A percentile compares a stretch with the other conserved stretches of the same genome.
Conservation (phyloP, 2,797 vertebrate species). For the Balearica regulorum region DNA sequence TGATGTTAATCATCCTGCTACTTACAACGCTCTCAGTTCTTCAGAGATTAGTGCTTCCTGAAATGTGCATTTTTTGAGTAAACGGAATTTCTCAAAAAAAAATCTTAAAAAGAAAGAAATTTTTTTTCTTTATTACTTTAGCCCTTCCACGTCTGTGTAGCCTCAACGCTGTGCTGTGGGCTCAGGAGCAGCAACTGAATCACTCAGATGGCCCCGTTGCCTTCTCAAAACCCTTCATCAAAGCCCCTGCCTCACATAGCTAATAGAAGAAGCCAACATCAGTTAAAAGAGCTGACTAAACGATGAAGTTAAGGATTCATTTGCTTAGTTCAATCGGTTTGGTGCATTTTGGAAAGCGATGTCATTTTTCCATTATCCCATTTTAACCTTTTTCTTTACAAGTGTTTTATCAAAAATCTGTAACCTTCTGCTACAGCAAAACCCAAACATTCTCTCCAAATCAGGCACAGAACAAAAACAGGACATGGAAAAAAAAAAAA, state of each 20-base stretch:
- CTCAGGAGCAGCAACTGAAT: neutral
- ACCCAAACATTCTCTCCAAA: neutral
- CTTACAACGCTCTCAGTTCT: neutral
- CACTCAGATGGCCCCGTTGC: neutral
- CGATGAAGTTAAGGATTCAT: neutral
- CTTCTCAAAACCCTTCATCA: neutral
- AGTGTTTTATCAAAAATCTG: neutral
- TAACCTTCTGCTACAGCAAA: neutral
- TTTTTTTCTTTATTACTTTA: neutral
- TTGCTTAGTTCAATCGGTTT: neutral
- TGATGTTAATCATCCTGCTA: neutral
- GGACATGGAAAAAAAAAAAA: neutral
- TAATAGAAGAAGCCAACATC: neutral
- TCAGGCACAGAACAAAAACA: neutral
- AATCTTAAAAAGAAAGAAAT: neutral
- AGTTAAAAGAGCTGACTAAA: neutral
- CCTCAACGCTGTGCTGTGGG: neutral
- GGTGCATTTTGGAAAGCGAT: neutral
- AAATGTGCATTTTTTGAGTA: neutral
- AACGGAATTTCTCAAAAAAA: neutral
- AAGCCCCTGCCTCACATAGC: neutral
- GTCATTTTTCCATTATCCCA: neutral
- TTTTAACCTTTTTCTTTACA: neutral
- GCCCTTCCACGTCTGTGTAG: neutral
- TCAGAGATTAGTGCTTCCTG: neutral